These are phyloP conservation scores for Netelia fuscicornis DNA, from an alignment of 2,888 invertebrate genomes.

Conservation along the genomic window DNA sequence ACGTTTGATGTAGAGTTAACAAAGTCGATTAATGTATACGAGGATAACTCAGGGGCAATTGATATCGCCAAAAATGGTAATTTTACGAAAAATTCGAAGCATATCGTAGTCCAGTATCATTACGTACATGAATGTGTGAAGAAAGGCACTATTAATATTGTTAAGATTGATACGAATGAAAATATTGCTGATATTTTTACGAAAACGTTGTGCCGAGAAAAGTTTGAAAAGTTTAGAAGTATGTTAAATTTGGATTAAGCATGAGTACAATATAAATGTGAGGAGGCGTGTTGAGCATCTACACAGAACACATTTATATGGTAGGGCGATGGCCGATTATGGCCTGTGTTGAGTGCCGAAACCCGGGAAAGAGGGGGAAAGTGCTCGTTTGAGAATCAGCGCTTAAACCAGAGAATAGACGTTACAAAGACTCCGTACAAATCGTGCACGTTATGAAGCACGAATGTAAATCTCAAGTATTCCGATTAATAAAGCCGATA, in stretches of 20 bases:
- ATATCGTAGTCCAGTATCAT: slow-evolving; percentile 57
- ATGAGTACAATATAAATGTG: slow-evolving; percentile 18
- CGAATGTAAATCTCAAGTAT: no score
- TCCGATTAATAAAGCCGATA: no score
- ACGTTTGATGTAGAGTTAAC: slow-evolving; percentile 58
- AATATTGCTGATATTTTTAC: slow-evolving; percentile 59
- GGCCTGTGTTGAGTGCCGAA: no score
- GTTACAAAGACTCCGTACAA: no score
- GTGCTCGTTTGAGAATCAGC: no score
- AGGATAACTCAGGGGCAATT: slow-evolving; percentile 73
- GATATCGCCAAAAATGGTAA: slow-evolving; percentile 72
- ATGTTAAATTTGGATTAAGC: slow-evolving; percentile 19
- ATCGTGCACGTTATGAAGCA: no score
- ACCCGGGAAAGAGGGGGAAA: no score
- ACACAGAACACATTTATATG: neutral
- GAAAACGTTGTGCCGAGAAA: slow-evolving; percentile 34
- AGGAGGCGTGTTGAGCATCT: slow-evolving; percentile 34
- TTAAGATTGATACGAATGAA: slow-evolving; percentile 49
- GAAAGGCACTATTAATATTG: slow-evolving; percentile 40
- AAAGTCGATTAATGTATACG: slow-evolving; percentile 71
- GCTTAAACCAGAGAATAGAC: no score
- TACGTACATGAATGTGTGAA: slow-evolving; percentile 51
- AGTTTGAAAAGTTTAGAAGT: slow-evolving; percentile 29
- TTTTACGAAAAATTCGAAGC: slow-evolving; percentile 73
- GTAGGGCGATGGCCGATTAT: no score